Evolutionary conservation across 2,888 invertebrate species (phyloP).

Genomic region (Drosophila meridionalis): DNA sequence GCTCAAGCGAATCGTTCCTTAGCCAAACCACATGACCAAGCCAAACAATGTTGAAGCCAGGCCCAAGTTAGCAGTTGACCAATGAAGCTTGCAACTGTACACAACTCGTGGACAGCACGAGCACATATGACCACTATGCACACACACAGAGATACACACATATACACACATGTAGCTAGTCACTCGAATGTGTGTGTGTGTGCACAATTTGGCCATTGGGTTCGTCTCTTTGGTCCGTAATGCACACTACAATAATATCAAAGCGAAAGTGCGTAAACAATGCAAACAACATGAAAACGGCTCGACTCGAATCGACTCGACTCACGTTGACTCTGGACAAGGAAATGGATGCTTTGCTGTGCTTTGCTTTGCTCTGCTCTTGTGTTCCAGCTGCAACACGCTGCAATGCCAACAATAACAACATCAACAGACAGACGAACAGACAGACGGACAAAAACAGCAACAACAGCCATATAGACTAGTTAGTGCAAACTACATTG

Average conservation of each 20-base stretch:
- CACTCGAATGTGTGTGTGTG: constrained; percentile 1
- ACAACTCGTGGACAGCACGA: constrained; percentile 15
- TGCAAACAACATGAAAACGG: constrained; percentile 69
- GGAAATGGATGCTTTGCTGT: not conserved
- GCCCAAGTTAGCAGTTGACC: not conserved
- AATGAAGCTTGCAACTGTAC: constrained; percentile 23
- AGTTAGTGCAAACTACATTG: constrained; percentile 78
- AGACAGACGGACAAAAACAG: not conserved
- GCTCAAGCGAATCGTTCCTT: not conserved
- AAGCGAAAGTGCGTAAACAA: constrained; percentile 84
- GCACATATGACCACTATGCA: not conserved
- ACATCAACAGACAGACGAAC: not conserved
- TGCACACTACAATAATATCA: constrained; percentile 76
- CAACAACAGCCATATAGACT: constrained; percentile 39
- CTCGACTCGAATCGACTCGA: constrained; percentile 40
- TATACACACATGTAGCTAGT: not conserved
- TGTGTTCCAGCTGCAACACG: constrained; percentile 40
- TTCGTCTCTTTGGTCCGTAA: constrained; percentile 46
- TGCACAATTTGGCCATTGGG: constrained; percentile 5
- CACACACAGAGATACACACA: not conserved
- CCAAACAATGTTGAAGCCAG: constrained; percentile 7
- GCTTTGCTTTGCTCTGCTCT: constrained; percentile 12
- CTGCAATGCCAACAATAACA: constrained; percentile 9
- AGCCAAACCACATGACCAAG: not conserved
- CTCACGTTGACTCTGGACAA: constrained; percentile 18